Evolutionary conservation across 2,113 vertebrate genomes (phyloP).

Genomic region (Tupaia chinensis): DNA sequence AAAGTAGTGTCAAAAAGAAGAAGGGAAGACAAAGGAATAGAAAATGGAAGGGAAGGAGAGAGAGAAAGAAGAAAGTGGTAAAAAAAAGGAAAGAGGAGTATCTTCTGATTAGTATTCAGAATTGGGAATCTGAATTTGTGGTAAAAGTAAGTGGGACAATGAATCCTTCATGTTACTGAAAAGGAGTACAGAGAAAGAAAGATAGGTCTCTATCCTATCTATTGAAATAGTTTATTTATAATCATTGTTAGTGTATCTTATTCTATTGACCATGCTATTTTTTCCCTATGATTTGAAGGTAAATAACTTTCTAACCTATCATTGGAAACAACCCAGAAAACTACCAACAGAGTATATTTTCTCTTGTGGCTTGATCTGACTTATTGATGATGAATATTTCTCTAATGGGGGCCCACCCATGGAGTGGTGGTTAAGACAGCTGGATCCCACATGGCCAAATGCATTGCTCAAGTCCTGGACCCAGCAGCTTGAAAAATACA

Average conservation of each 20-base stretch:
- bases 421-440: no score
- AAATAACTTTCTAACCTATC: slow-evolving; percentile 48
- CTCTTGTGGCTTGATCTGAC: neutral
- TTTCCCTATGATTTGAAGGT: neutral
- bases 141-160: neutral
- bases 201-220: neutral
- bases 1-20: neutral
- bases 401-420: no score
- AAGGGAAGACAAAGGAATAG: no score
- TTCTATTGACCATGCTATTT: neutral
- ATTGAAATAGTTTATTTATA: slow-evolving; percentile 41
- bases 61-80: neutral
- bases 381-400: neutral
- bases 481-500: no score
- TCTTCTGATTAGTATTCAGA: neutral
- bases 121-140: neutral
- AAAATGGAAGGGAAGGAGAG: fast-evolving
- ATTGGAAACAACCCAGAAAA: slow-evolving; percentile 46
- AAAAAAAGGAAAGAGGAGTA: no score
- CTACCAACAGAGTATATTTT: slow-evolving; percentile 20
- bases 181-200: neutral
- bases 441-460: no score
- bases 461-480: no score
- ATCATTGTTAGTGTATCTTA: neutral
- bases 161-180: neutral